phyloP scores from a whole-genome alignment of 92 coral and sea anemone species.

The Galaxea fascicularis region DNA sequence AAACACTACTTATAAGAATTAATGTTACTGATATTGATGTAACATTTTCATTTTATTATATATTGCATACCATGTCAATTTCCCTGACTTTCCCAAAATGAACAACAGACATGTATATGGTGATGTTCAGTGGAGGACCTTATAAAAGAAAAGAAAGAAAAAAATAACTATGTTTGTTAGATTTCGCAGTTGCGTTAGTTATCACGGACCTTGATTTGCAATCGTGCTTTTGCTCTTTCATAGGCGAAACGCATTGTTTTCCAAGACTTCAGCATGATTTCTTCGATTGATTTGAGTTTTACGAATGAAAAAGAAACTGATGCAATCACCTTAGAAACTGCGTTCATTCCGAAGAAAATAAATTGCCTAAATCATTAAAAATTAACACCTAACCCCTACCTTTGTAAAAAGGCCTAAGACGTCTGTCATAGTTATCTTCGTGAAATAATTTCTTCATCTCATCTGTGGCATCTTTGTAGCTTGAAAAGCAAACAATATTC shows the following conservation, averaged over 20 bases:
- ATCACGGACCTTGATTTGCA: too few relatives aligned
- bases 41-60: too few relatives aligned
- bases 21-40: too few relatives aligned
- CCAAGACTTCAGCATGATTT: too few relatives aligned
- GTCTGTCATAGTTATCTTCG: constrained; percentile 52
- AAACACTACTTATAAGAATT: too few relatives aligned
- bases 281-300: too few relatives aligned
- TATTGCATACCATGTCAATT: constrained; percentile 73
- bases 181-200: neutral
- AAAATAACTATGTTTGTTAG: neutral
- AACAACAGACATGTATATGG: constrained; percentile 73
- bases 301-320: too few relatives aligned
- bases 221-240: too few relatives aligned
- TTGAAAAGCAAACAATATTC: neutral
- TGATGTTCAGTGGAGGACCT: constrained; percentile 73
- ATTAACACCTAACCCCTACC: neutral
- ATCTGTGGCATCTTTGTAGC: constrained; percentile 54
- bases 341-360: too few relatives aligned
- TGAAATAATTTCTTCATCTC: constrained; percentile 55
- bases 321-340: too few relatives aligned
- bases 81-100: constrained; percentile 84
- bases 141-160: neutral
- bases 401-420: constrained; percentile 53
- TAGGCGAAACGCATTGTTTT: too few relatives aligned
- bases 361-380: too few relatives aligned